Percentiles rank a stretch among this genome's conserved stretches.
Conservation (phyloP, 2,888 invertebrate species). For the Stegophylla sp. region DNA sequence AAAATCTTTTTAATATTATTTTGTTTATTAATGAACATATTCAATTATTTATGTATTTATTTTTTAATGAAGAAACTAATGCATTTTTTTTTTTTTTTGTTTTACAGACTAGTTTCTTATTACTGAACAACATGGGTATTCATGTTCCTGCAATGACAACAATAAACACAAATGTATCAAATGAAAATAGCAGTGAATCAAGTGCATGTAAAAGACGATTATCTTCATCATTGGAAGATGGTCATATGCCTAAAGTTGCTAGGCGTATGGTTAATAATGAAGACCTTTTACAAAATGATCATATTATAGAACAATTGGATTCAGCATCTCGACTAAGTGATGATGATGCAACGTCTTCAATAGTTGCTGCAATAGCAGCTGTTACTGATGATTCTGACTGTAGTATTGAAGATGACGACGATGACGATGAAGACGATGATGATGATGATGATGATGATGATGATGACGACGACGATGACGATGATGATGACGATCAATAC, state of each 20-base stretch:
- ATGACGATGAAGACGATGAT: constrained; percentile 24
- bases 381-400: constrained; percentile 40
- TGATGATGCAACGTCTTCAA: constrained; percentile 12
- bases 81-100: not conserved
- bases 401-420: constrained; percentile 27
- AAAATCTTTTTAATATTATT: not conserved
- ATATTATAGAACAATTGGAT: constrained; percentile 23
- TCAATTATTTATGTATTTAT: not conserved
- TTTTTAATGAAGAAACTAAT: not conserved
- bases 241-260: constrained; percentile 37
- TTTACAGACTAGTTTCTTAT: constrained; percentile 42
- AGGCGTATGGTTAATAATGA: constrained; percentile 34
- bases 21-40: not conserved
- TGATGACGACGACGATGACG: constrained; percentile 33
- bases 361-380: constrained; percentile 25
- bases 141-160: constrained; percentile 30
- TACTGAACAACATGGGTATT: constrained; percentile 54
- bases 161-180: constrained; percentile 10
- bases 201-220: constrained; percentile 37
- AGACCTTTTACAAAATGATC: constrained; percentile 29
- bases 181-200: constrained; percentile 22
- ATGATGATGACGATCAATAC: constrained; percentile 46
- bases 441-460: constrained; percentile 44
- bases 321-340: constrained; percentile 15
- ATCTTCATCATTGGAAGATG: constrained; percentile 25